Evolutionary conservation across 2,797 vertebrate genomes (phyloP).

Genomic region (Synanceia verrucosa): DNA sequence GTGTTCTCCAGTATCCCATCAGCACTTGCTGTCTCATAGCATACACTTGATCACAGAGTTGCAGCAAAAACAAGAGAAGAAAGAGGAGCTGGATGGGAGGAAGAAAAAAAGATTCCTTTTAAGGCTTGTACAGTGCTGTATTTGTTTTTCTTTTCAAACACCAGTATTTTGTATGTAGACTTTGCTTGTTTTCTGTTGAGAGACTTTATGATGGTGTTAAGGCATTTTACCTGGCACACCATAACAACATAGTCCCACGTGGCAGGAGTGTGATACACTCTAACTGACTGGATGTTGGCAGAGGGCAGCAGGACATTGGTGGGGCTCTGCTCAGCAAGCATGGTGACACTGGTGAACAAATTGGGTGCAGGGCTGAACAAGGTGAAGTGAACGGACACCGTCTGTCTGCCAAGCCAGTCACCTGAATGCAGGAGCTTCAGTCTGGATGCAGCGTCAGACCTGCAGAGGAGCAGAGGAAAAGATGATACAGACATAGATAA

Average conservation of each 20-base stretch:
- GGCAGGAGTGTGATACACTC: slow-evolving; percentile 57
- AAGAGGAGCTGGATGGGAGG: slow-evolving; percentile 78
- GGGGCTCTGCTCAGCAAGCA: slow-evolving; percentile 61
- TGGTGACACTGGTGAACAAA: slow-evolving; percentile 79
- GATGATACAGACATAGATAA: not conserved
- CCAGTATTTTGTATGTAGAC: not conserved
- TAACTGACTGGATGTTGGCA: slow-evolving; percentile 72
- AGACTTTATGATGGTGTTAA: not conserved
- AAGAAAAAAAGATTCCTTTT: too few species aligned
- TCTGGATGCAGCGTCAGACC: slow-evolving; percentile 55
- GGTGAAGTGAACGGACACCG: slow-evolving; percentile 74
- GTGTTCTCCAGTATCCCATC: slow-evolving; percentile 68
- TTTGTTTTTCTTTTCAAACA: not conserved
- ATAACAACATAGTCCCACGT: slow-evolving; percentile 58
- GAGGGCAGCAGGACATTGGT: slow-evolving; percentile 63
- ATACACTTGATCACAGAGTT: slow-evolving; percentile 73
- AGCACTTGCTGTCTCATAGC: slow-evolving; percentile 70
- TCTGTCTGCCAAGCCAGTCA: slow-evolving; percentile 68
- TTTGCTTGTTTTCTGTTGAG: not conserved
- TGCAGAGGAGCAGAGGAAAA: slow-evolving; percentile 35
- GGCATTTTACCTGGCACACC: slow-evolving; percentile 79
- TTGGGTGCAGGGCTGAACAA: slow-evolving; percentile 78
- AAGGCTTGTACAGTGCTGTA: not conserved
- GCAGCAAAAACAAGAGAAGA: slow-evolving; percentile 76
- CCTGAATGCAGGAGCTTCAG: slow-evolving; percentile 63